phyloP scores from a whole-genome alignment of 2,888 invertebrate genomes.

The Pandemis cinnamomeana region DNA sequence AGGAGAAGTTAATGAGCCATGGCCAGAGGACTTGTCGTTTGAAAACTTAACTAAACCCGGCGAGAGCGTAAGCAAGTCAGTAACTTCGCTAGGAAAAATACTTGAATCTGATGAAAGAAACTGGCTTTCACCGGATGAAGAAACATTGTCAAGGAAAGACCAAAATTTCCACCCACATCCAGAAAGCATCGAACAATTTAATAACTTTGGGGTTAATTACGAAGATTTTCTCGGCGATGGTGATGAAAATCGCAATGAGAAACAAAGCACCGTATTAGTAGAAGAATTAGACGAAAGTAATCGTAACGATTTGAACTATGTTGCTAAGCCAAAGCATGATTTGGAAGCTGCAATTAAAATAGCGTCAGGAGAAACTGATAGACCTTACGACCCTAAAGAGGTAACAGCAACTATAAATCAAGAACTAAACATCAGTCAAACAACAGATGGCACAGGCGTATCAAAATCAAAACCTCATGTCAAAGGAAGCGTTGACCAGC shows the following conservation, averaged over 20 bases:
- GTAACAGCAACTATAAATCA: not conserved
- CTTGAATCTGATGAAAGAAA: slow-evolving; percentile 62
- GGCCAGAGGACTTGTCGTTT: slow-evolving; percentile 61
- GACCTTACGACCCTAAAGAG: not conserved
- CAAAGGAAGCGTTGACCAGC: not conserved
- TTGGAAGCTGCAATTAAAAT: not conserved
- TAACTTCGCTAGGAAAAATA: slow-evolving; percentile 69
- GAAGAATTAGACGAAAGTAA: not conserved
- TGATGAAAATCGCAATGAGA: not conserved
- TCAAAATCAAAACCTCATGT: not conserved
- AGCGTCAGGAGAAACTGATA: not conserved
- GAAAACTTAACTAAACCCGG: slow-evolving; percentile 55
- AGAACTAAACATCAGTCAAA: not conserved
- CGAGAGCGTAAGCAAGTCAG: slow-evolving; percentile 65
- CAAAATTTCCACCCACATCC: not conserved
- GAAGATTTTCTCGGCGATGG: not conserved
- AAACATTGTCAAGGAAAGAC: not conserved
- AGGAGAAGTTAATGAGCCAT: slow-evolving; percentile 72
- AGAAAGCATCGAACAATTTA: not conserved
- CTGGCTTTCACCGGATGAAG: slow-evolving; percentile 11
- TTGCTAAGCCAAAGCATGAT: not conserved
- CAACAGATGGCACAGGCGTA: not conserved
- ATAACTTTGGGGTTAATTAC: not conserved
- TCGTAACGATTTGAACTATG: not conserved
- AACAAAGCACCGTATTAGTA: not conserved